Evolutionary conservation across 2,797 vertebrate genomes (phyloP).

Genomic region (Steatocranus sp.): DNA sequence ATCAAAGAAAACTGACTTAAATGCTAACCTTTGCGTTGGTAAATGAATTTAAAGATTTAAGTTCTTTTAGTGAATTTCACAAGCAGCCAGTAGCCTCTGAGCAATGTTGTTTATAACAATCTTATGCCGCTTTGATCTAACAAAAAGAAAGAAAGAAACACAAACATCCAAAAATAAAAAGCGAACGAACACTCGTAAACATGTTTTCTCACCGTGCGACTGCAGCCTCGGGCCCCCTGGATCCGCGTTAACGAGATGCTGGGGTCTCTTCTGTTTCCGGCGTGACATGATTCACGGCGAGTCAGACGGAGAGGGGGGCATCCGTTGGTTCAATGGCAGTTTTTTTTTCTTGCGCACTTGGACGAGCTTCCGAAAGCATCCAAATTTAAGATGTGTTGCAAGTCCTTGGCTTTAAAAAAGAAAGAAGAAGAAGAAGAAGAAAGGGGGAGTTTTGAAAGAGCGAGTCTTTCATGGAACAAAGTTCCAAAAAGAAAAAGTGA

Average conservation of each 20-base stretch:
- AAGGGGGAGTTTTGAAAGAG: not conserved
- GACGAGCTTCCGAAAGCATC: slow-evolving; percentile 42
- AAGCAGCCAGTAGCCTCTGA: not conserved
- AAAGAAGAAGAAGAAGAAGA: not conserved
- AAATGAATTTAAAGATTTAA: not conserved
- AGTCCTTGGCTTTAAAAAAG: not conserved
- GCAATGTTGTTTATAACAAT: not conserved
- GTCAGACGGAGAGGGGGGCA: slow-evolving; percentile 67
- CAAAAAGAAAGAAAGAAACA: not conserved
- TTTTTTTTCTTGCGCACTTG: slow-evolving; percentile 42
- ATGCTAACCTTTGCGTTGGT: not conserved
- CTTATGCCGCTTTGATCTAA: not conserved
- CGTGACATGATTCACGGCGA: slow-evolving; percentile 85
- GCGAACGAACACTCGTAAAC: not conserved
- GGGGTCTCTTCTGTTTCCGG: slow-evolving; percentile 85
- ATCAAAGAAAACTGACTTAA: not conserved
- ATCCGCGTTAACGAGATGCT: slow-evolving; percentile 82
- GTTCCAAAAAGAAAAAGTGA: not conserved
- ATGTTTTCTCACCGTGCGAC: slow-evolving; percentile 74
- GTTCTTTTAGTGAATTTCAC: not conserved
- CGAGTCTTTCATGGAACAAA: not conserved
- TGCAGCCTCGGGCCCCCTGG: slow-evolving; percentile 74
- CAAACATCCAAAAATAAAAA: not conserved
- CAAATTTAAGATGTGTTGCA: slow-evolving; percentile 22
- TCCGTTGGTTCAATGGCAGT: slow-evolving; percentile 57